Base-by-base conservation (phyloP, 2,888 invertebrate genomes). In the Tenthredo amoena region DNA sequence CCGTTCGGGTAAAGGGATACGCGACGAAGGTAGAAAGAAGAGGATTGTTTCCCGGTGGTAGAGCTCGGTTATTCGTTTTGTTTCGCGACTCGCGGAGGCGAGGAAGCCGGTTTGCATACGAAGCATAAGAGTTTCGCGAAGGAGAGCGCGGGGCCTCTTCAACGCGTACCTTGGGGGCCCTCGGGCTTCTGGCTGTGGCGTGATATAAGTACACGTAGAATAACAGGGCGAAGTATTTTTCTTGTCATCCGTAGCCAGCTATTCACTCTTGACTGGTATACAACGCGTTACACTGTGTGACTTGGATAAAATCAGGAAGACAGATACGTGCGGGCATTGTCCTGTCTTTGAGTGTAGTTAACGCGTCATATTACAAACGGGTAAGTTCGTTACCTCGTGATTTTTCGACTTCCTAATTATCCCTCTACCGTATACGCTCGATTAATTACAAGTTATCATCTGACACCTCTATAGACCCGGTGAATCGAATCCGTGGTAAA, bases 81-180 rank as follows among this genome's bases (percentile, higher is more conserved):
- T 88, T 90, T 89, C 37, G 81, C 81, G 62, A 37, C 62, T 90
- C 88, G 87, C 87, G 86, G 88, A 86, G 88, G 87, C 87, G 85
- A 81, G 81, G 81, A 88, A 91, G 90, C 91, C 90, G 90, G 91
- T 91, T 91, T 91, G 90, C 90, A 90, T 77, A 62, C 81, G 81
- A 81, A 43, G 62, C 55, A 26, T 26, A 43, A 47, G 84, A 58
- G 34, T 72, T 40, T n/a, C 71, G 7, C 10, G 62, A 40, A 21
- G 43, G 15, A 15, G 47, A 55, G 15, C 21, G 58, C n/a, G 71
- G 55, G 83, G 50, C 26, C 37, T 18, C 43, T 81, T 71, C 43
- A 31, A 21, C 47, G 85, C 58, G 50, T 77, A 40, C 83, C 50
- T 76, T 31, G 72, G 62, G 71, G 81, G 58, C 77, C 76, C 68